Evolutionary conservation across 2,113 vertebrate genomes (phyloP), one percentile per base, ranked within the genome.

Genomic region (Oreochromis spilurus): DNA sequence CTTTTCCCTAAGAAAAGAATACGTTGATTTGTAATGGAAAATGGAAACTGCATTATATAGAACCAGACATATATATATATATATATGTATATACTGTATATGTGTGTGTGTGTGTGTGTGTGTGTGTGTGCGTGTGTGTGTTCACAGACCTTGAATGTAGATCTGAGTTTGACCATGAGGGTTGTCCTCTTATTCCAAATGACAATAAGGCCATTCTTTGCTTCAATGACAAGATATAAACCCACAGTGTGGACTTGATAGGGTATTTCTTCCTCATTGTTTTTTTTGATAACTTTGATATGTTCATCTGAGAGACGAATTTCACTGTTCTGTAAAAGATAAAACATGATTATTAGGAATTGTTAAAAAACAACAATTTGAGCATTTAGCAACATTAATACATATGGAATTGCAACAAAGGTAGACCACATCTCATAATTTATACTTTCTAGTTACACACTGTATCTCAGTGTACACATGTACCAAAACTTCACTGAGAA

Each of bases 131-230:
- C 2, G 14, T 17, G 16, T 4, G 3, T 24, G 7, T 14, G 7
- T 67, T 85, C 4, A 60, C 87, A 87, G 87, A 98, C 99, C 97
- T 97, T 95, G 94, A 97, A 98, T 57, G 91, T 80, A 0, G 97
- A 92, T 60, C 91, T 96, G 2, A 99, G 96, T 85, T 96, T 97
- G 86, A 99, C 95, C 89, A 97, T 97, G 83, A 99, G 87, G 82
- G 96, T 97, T 84, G 97, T 98, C 94, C 96, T 98, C 88, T 91
- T 97, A 93, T 99, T 97, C 98, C 98, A 99, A 84, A 98, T 95
- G 34, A 99, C 92, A 65, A 96, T 94, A 45, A 99, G 88, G 16
- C 97, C 97, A 55, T 87, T 93, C 1, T 93, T 84, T 0, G 97
- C 97, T 87, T 99, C 97, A 91, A 98, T 94, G 26, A 98, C 97